Evolutionary conservation across 2,888 invertebrate species (phyloP).

Genomic region (Archips crataeganus): DNA sequence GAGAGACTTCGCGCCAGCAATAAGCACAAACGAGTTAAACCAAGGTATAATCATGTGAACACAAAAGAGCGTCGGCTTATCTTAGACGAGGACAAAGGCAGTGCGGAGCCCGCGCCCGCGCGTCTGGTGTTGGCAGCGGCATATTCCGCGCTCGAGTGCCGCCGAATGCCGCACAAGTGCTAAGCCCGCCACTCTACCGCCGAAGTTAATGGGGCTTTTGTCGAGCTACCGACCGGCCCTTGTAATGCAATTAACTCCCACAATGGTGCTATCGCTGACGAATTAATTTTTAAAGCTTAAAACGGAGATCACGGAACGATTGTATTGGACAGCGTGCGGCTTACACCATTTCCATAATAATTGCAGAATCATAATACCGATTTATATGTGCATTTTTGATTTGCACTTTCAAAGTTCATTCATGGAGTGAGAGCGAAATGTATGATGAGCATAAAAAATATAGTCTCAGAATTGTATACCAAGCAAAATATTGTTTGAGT

Average conservation of each 20-base stretch:
- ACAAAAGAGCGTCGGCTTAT: constrained; percentile 78
- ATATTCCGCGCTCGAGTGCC: constrained; percentile 80
- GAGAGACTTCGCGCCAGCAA: constrained; percentile 42
- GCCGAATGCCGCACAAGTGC: constrained; percentile 62
- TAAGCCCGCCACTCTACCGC: constrained; percentile 72
- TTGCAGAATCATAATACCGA: neutral
- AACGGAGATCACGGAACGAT: constrained; percentile 24
- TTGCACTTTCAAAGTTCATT: neutral
- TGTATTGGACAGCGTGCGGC: constrained; percentile 27
- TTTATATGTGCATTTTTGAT: neutral
- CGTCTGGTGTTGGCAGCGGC: constrained; percentile 76
- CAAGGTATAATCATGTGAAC: constrained; percentile 66
- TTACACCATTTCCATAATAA: constrained; percentile 16
- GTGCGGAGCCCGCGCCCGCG: constrained; percentile 65
- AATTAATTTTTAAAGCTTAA: constrained; percentile 76
- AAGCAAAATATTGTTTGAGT: too few relatives aligned
- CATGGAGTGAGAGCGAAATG: too few relatives aligned
- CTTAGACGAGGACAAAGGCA: constrained; percentile 48
- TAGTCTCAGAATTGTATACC: too few relatives aligned
- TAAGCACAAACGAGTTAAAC: constrained; percentile 73
- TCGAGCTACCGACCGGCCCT: constrained; percentile 74
- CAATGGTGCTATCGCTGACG: constrained; percentile 80
- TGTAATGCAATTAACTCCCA: constrained; percentile 84
- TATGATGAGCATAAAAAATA: too few relatives aligned
- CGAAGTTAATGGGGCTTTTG: constrained; percentile 83